Evolutionary conservation across 1,140 invertebrate species (phyloP).

Genomic region (Anthonomus grandis): DNA sequence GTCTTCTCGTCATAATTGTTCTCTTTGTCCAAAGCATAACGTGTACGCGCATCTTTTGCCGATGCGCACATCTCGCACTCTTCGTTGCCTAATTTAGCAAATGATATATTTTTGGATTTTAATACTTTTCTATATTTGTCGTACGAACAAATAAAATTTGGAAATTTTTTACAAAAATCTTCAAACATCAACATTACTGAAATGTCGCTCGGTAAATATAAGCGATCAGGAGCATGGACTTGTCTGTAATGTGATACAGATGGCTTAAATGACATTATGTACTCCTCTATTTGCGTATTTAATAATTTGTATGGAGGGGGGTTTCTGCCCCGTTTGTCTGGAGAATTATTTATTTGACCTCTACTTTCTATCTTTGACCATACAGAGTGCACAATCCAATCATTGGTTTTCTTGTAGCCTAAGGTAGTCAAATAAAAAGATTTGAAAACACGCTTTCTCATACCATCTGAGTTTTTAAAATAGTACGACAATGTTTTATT

Average conservation of each 20-base stretch:
- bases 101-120: no score
- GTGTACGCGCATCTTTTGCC: background rate
- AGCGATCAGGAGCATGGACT: background rate
- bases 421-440: no score
- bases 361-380: background rate
- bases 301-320: background rate
- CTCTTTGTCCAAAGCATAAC: background rate
- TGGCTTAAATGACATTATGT: background rate
- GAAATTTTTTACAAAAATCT: background rate
- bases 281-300: background rate
- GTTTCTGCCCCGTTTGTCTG: background rate
- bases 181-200: background rate
- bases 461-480: no score
- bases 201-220: no score
- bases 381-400: background rate
- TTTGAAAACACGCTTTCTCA: no score
- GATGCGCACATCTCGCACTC: conserved; percentile 7
- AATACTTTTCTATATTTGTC: no score
- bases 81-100: conserved; percentile 8
- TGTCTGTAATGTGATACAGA: background rate
- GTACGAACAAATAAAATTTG: no score
- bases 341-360: background rate
- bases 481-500: no score
- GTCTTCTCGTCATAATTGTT: background rate
- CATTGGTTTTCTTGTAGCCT: background rate